A percentile compares a stretch with the other conserved stretches of the same genome.
Evolutionary conservation across 2,113 vertebrate genomes (phyloP).

Genomic region (Coryphaenoides rupestris): DNA sequence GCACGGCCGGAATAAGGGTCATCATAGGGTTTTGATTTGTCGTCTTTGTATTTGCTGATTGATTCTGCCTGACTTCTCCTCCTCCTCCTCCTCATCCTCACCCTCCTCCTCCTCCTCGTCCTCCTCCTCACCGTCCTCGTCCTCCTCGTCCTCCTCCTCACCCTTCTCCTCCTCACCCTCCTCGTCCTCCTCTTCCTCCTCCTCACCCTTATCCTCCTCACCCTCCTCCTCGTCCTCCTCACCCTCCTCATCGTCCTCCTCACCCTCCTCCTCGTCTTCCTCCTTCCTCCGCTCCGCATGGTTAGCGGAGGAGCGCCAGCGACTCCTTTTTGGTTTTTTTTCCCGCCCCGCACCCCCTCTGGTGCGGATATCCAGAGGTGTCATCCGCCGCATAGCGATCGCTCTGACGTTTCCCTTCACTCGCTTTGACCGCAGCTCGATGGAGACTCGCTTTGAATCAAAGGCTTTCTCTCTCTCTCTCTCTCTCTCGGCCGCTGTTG

Average conservation of each 20-base stretch:
- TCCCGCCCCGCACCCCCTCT: no score
- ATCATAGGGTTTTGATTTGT: constrained; percentile 58
- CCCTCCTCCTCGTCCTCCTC: no score
- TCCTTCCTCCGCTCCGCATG: constrained; percentile 36
- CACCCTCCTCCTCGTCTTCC: no score
- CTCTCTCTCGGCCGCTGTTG: background rate
- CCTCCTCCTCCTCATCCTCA: no score
- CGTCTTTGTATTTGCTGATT: constrained; percentile 45
- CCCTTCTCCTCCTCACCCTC: no score
- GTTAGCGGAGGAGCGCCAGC: constrained; percentile 36
- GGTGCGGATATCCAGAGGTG: background rate
- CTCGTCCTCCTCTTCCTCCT: no score
- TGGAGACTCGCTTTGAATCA: constrained; percentile 6
- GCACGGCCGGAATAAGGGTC: constrained; percentile 50
- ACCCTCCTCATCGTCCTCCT: no score
- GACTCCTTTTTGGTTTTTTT: no score
- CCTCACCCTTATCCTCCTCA: constrained; percentile 33
- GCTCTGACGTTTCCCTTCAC: background rate
- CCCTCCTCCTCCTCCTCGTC: no score
- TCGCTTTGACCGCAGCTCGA: background rate
- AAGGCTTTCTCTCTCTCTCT: constrained; percentile 1
- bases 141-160: no score
- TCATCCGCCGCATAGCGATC: background rate
- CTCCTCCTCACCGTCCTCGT: constrained; percentile 34
- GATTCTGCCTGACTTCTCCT: constrained; percentile 41